Percentiles rank a stretch among this genome's conserved stretches.
These are phyloP conservation scores for Oostethus manadensis DNA, from an alignment of 2,113 vertebrate genomes.

Conservation along the genomic window DNA sequence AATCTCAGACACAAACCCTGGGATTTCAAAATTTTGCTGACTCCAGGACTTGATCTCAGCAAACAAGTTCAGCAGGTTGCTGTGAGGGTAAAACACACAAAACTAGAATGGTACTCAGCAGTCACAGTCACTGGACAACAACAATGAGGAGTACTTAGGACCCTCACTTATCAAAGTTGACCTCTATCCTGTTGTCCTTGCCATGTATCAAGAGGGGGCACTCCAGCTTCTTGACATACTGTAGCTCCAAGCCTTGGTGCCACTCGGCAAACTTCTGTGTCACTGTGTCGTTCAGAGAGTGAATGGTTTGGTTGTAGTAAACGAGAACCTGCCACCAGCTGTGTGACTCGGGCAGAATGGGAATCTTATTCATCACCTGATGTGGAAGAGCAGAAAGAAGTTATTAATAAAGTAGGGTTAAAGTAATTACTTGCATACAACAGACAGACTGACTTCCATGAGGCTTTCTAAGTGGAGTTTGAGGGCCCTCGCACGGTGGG, in stretches of 20 bases:
- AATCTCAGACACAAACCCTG: constrained; percentile 69
- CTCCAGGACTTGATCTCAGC: constrained; percentile 83
- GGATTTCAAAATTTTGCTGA: constrained; percentile 77
- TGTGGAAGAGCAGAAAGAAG: background rate
- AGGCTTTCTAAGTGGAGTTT: constrained; percentile 64
- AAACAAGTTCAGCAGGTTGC: constrained; percentile 74
- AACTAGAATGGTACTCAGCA: background rate
- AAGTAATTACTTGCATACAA: background rate
- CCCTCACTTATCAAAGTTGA: constrained; percentile 6
- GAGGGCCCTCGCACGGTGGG: constrained; percentile 63
- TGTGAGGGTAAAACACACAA: constrained; percentile 35
- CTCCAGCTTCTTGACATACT: constrained; percentile 71
- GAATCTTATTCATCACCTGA: constrained; percentile 70
- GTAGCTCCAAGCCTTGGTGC: constrained; percentile 72
- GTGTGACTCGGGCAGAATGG: constrained; percentile 70
- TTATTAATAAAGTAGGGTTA: background rate
- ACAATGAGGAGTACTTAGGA: background rate
- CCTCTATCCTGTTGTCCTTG: constrained; percentile 70
- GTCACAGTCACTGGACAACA: background rate
- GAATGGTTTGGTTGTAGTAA: constrained; percentile 62
- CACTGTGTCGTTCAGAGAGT: constrained; percentile 75
- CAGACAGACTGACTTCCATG: constrained; percentile 65
- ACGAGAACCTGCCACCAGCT: constrained; percentile 60
- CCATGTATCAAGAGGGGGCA: constrained; percentile 72
- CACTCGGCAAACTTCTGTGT: constrained; percentile 78